Conservation (phyloP, 1,140 invertebrate genomes). For the Choristoneura fumiferana region DNA sequence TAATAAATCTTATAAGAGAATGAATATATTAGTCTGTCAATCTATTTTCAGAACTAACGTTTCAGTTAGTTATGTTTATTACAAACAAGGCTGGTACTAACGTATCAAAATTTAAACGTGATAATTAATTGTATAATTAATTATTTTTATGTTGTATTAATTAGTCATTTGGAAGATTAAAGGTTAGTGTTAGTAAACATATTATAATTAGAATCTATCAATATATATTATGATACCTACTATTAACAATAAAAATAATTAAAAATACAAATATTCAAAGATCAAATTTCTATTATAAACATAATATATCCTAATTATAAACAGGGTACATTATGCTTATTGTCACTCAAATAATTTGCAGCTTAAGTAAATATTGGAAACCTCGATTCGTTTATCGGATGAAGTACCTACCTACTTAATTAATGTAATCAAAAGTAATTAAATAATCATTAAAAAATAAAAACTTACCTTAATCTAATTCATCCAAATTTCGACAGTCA, state of each 20-base stretch:
- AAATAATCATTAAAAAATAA: constrained; percentile 9
- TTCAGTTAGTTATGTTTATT: constrained; percentile 6
- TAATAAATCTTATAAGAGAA: neutral
- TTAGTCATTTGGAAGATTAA: too few relatives aligned
- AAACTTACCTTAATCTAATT: constrained; percentile 63
- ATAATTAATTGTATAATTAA: too few relatives aligned
- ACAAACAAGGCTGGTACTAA: neutral
- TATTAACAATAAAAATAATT: too few relatives aligned
- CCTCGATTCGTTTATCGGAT: too few relatives aligned
- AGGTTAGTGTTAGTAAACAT: neutral
- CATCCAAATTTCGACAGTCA: constrained; percentile 64
- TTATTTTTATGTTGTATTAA: too few relatives aligned
- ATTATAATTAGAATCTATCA: neutral
- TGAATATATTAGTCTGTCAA: neutral
- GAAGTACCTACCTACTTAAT: neutral
- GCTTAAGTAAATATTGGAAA: too few relatives aligned
- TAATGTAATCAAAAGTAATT: constrained; percentile 16
- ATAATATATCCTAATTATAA: too few relatives aligned
- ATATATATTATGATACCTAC: neutral
- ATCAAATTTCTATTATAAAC: too few relatives aligned
- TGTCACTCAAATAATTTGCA: too few relatives aligned
- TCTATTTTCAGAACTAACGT: constrained; percentile 1
- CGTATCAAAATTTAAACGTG: too few relatives aligned
- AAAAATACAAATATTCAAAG: too few relatives aligned
- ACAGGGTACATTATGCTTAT: too few relatives aligned